Conservation (phyloP, 2,113 vertebrate genomes). For the Gasterosteus aculeatus region DNA sequence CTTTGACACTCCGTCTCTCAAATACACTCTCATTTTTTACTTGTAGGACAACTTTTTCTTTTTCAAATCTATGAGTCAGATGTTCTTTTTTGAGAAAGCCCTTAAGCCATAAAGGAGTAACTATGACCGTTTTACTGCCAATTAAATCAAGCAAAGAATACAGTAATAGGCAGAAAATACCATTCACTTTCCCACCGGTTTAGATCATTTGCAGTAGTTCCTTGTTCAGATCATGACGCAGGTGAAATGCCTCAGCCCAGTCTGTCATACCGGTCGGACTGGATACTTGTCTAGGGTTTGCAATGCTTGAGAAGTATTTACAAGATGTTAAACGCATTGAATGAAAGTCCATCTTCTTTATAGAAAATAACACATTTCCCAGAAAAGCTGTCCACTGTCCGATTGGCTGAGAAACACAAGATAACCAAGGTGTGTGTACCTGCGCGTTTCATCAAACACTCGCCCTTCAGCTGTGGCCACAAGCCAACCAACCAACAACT, state of each 20-base stretch:
- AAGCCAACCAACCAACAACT: not conserved
- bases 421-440: not conserved
- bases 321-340: slow-evolving; percentile 16
- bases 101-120: not conserved
- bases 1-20: not conserved
- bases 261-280: slow-evolving; percentile 65
- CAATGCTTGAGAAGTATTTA: not conserved
- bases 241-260: not conserved
- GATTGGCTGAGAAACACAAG: slow-evolving; percentile 6
- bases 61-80: not conserved
- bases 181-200: not conserved
- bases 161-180: not conserved
- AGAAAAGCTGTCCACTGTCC: not conserved
- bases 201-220: not conserved
- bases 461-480: not conserved
- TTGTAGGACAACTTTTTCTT: not conserved
- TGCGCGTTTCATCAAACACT: not conserved
- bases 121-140: not conserved
- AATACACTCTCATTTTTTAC: not conserved
- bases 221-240: not conserved
- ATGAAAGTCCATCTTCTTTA: slow-evolving; percentile 23
- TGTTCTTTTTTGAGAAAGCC: not conserved
- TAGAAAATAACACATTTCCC: not conserved
- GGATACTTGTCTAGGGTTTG: slow-evolving; percentile 52
- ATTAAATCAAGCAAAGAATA: not conserved